Conservation (phyloP, 2,888 invertebrate genomes). For the Resseliella maxima region DNA sequence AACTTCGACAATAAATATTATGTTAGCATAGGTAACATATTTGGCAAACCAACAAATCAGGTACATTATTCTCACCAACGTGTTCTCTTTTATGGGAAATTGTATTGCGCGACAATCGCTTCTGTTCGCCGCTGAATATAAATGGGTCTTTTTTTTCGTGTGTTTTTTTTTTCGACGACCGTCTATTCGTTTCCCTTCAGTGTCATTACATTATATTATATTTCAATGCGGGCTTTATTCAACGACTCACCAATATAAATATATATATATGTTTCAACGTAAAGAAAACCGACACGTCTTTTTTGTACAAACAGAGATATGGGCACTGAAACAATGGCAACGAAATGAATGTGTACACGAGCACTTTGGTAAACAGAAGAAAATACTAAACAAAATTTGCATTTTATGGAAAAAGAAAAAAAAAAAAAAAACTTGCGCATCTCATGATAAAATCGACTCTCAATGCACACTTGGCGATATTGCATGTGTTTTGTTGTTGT, state of each 20-base stretch:
- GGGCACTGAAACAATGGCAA: conserved; percentile 13
- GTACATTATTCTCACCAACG: background rate
- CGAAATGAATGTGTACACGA: background rate
- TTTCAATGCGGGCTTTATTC: background rate
- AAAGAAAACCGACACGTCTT: background rate
- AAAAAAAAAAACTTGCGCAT: conserved; percentile 11
- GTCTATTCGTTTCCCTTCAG: background rate
- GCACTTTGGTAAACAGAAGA: conserved; percentile 4
- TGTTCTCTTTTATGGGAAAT: background rate
- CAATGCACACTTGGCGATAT: conserved; percentile 24
- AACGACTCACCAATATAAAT: background rate
- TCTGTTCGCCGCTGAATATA: background rate
- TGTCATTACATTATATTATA: background rate
- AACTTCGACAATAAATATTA: conserved; percentile 49
- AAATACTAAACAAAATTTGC: conserved; percentile 19
- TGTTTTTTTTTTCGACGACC: background rate
- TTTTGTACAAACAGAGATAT: background rate
- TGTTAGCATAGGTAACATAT: conserved; percentile 45
- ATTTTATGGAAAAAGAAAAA: too few species aligned
- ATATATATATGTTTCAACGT: background rate
- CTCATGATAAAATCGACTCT: conserved; percentile 18
- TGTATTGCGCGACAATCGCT: background rate
- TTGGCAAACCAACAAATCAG: background rate
- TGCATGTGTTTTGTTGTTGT: conserved; percentile 9
- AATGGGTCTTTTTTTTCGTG: background rate